These are phyloP conservation scores for Asarcornis scutulata DNA, from an alignment of 2,113 vertebrate genomes.

Conservation along the genomic window DNA sequence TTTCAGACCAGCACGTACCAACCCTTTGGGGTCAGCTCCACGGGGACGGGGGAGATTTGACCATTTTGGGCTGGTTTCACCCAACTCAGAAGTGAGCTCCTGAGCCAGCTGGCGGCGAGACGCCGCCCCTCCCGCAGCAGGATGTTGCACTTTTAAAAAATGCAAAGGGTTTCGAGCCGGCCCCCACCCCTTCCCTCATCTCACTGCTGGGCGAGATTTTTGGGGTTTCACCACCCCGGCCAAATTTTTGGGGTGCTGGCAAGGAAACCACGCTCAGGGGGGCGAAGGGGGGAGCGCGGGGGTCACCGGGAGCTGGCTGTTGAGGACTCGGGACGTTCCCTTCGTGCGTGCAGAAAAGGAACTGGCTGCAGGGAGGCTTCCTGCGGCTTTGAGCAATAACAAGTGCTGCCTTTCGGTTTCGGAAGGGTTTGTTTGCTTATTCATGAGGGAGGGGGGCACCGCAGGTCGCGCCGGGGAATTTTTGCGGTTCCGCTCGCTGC, in stretches of 20 bases:
- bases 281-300: background rate
- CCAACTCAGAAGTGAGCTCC: background rate
- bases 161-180: background rate
- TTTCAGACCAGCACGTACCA: background rate
- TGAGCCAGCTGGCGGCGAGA: fast-evolving
- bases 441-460: background rate
- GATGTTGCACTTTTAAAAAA: background rate
- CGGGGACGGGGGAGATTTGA: background rate
- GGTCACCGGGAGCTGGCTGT: fast-evolving
- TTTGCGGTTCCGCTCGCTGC: background rate
- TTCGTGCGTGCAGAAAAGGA: background rate
- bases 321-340: fast-evolving
- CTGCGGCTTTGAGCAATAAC: background rate
- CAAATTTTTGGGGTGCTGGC: background rate
- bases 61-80: background rate
- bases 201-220: fast-evolving
- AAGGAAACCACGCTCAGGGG: fast-evolving
- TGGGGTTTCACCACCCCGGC: background rate
- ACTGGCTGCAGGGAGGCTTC: background rate
- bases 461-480: background rate
- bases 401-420: background rate
- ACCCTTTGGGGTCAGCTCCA: background rate
- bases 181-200: background rate
- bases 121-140: background rate
- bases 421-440: background rate